Conservation (phyloP, 2,888 invertebrate species). For the Hyposoter dolosus region DNA sequence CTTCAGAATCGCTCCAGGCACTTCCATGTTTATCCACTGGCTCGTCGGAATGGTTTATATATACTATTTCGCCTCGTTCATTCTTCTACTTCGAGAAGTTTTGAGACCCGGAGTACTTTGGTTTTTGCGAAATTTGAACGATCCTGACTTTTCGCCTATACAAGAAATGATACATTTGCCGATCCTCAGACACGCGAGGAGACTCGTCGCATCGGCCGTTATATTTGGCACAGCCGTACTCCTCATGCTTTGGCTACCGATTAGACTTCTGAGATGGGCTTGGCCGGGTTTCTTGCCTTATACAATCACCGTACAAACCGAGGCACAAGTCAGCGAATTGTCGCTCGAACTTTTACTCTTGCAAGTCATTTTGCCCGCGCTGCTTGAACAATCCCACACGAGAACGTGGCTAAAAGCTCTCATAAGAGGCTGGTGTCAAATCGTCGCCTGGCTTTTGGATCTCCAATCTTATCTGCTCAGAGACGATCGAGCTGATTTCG, state of each 20-base stretch:
- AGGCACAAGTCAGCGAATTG: constrained; percentile 94
- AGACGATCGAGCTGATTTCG: constrained; percentile 86
- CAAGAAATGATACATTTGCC: constrained; percentile 99
- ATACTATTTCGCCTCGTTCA: constrained; percentile 99
- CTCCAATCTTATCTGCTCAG: constrained; percentile 96
- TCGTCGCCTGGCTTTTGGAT: constrained; percentile 93
- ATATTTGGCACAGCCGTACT: constrained; percentile 98
- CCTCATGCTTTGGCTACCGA: constrained; percentile 98
- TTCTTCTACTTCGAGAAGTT: constrained; percentile 96
- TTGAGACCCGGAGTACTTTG: constrained; percentile 98
- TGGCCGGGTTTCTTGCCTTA: constrained; percentile 97
- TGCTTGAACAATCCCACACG: constrained; percentile 98
- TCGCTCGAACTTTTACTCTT: constrained; percentile 96
- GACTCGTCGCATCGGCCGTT: constrained; percentile 96
- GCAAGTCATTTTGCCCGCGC: constrained; percentile 97
- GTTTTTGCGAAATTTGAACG: constrained; percentile 99
- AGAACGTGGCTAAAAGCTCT: constrained; percentile 97
- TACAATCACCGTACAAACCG: constrained; percentile 93
- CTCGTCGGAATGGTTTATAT: constrained; percentile 99
- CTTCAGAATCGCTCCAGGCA: constrained; percentile 96
- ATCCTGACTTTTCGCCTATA: constrained; percentile 99
- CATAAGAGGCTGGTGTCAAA: constrained; percentile 94
- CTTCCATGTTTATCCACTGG: constrained; percentile 99
- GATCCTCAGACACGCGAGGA: constrained; percentile 94
- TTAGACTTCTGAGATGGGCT: constrained; percentile 92